Conservation (phyloP, 2,797 vertebrate species). For the Urophycis tenuis region DNA sequence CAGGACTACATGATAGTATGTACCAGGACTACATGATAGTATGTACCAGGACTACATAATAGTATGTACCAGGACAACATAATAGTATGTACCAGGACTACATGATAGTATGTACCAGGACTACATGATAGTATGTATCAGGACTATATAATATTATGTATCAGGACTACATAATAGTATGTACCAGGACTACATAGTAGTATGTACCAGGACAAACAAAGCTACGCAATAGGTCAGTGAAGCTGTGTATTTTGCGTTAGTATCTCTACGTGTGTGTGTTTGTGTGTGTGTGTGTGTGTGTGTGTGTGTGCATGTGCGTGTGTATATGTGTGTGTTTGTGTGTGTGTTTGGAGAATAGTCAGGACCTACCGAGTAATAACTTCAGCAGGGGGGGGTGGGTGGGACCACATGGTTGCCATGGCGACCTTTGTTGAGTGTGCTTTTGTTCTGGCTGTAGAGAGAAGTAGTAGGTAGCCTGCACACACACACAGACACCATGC, state of each 20-base stretch:
- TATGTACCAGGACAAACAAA: slow-evolving; percentile 11
- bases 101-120: too few relatives aligned
- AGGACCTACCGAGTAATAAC: slow-evolving; percentile 38
- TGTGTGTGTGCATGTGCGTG: slow-evolving; percentile 23
- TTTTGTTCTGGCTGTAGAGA: slow-evolving; percentile 31
- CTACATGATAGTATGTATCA: too few relatives aligned
- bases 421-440: slow-evolving; percentile 51
- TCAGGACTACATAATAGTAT: too few relatives aligned
- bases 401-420: slow-evolving; percentile 51
- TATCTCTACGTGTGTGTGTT: slow-evolving; percentile 23
- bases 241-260: too few relatives aligned
- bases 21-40: too few relatives aligned
- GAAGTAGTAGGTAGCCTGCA: slow-evolving; percentile 7
- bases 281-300: slow-evolving; percentile 22
- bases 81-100: too few relatives aligned
- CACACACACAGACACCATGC: slow-evolving; percentile 9
- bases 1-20: too few relatives aligned
- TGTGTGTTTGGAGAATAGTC: slow-evolving; percentile 41
- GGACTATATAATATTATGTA: too few relatives aligned
- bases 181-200: too few relatives aligned
- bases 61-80: too few relatives aligned
- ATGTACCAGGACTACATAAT: too few relatives aligned
- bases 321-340: not conserved
- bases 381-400: slow-evolving; percentile 19
- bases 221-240: slow-evolving; percentile 27